These are phyloP conservation scores for Ophioninae sp. DNA, from an alignment of 2,888 invertebrate genomes.

Conservation along the genomic window DNA sequence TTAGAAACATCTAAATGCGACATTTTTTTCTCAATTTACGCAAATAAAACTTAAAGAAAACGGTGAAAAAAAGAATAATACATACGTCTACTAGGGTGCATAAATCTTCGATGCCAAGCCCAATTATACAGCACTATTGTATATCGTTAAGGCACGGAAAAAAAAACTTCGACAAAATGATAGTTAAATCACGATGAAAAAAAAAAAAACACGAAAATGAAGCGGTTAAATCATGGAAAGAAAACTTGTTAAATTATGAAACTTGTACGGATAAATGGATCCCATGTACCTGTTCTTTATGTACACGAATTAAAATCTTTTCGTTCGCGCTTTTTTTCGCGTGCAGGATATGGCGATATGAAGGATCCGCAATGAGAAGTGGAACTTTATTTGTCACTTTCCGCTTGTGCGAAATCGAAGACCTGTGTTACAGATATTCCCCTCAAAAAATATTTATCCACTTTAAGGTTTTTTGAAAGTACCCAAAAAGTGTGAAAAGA, in stretches of 20 bases:
- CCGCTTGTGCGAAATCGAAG: no score
- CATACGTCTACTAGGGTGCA: constrained; percentile 52
- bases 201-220: constrained; percentile 19
- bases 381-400: no score
- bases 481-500: no score
- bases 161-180: constrained; percentile 9
- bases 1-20: not conserved
- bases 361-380: not conserved
- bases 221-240: constrained; percentile 2
- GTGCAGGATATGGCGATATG: not conserved
- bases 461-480: no score
- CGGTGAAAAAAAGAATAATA: constrained; percentile 31
- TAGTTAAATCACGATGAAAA: constrained; percentile 33
- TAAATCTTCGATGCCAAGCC: constrained; percentile 26
- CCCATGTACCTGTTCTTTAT: not conserved
- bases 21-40: not conserved
- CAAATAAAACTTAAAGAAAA: constrained; percentile 1
- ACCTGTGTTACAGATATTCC: no score
- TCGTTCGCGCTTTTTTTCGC: not conserved
- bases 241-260: not conserved
- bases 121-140: constrained; percentile 29
- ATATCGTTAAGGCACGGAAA: constrained; percentile 18
- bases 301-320: not conserved
- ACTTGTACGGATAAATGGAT: not conserved
- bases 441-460: no score